Evolutionary conservation across 2,113 vertebrate genomes (phyloP).

Genomic region (Chaetops frenatus): DNA sequence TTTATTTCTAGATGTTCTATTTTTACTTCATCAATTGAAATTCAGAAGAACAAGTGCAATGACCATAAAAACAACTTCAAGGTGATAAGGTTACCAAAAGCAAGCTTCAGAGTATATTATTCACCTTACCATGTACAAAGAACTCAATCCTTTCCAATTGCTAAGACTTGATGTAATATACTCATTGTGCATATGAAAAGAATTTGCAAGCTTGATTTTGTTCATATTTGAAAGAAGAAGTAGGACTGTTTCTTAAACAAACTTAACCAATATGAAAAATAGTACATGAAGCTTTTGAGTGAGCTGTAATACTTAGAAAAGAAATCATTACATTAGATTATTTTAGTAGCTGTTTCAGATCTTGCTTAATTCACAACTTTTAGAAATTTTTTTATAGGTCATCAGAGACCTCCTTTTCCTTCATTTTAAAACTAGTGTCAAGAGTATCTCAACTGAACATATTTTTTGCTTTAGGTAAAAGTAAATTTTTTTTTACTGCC

Average conservation of each 20-base stretch:
- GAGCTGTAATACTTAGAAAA: neutral
- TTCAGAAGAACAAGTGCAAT: conserved; percentile 58
- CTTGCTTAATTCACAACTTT: neutral
- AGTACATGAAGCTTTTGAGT: neutral
- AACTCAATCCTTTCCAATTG: neutral
- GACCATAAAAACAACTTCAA: conserved; percentile 42
- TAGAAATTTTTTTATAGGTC: neutral
- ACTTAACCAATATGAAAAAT: neutral
- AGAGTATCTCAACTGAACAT: neutral
- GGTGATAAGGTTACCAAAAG: conserved; percentile 32
- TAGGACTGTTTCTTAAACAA: neutral
- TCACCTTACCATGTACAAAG: neutral
- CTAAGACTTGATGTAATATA: neutral
- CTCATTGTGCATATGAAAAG: neutral
- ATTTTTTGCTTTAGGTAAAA: neutral
- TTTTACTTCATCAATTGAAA: conserved; percentile 62
- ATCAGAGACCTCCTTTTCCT: neutral
- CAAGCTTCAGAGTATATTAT: conserved; percentile 19
- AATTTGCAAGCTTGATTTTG: neutral
- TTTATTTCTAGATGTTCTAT: conserved; percentile 57
- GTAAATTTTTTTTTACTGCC: neutral
- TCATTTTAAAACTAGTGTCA: neutral
- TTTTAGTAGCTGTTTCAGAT: neutral
- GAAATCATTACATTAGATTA: neutral
- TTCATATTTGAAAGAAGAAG: neutral